A percentile compares a stretch with the other conserved stretches of the same genome.
Conservation (phyloP, 1,140 invertebrate genomes). For the Drosophila pandora region DNA sequence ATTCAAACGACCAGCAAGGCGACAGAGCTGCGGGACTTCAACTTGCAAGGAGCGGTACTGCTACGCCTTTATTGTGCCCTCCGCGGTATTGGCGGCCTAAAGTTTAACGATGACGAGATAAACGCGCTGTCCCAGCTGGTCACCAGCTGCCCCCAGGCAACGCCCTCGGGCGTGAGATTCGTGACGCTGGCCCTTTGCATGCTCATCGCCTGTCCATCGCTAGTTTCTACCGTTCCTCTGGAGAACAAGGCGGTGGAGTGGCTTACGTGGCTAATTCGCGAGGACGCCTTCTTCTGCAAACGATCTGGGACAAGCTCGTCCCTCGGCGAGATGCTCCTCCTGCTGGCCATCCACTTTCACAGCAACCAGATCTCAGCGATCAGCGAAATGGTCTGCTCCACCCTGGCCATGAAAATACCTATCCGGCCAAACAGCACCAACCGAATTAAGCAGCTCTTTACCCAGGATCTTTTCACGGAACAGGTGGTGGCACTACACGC, state of each 20-base stretch:
- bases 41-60: conserved; percentile 92
- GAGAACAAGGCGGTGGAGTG: conserved; percentile 96
- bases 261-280: conserved; percentile 96
- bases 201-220: conserved; percentile 96
- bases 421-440: conserved; percentile 96
- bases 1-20: conserved; percentile 85
- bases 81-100: conserved; percentile 95
- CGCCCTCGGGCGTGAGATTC: conserved; percentile 95
- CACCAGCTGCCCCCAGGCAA: conserved; percentile 95
- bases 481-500: conserved; percentile 98
- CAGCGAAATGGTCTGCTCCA: conserved; percentile 96
- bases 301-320: conserved; percentile 91
- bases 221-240: conserved; percentile 90
- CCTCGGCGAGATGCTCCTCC: conserved; percentile 97
- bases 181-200: conserved; percentile 97
- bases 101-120: conserved; percentile 97
- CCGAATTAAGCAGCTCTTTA: conserved; percentile 97
- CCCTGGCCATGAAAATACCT: conserved; percentile 97
- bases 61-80: conserved; percentile 95
- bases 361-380: conserved; percentile 96
- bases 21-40: conserved; percentile 85
- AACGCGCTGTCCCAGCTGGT: conserved; percentile 92
- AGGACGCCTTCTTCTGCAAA: conserved; percentile 94
- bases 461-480: conserved; percentile 98
- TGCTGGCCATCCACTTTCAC: conserved; percentile 99